Percentiles rank a stretch among this genome's conserved stretches.
These are phyloP conservation scores for Lacanobia oleracea DNA, from an alignment of 2,888 invertebrate species.

Conservation along the genomic window DNA sequence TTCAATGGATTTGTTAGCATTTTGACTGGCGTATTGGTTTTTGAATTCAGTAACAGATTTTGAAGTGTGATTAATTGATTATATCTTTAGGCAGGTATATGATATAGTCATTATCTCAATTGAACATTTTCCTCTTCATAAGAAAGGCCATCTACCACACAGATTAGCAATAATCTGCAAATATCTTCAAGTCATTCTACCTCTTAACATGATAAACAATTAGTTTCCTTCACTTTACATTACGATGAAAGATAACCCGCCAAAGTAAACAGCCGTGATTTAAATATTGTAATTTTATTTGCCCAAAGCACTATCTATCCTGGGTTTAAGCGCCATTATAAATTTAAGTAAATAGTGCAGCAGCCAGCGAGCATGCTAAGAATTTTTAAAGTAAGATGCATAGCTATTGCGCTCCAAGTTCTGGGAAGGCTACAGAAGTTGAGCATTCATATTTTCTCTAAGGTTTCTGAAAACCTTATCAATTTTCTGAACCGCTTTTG, in stretches of 20 bases:
- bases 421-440: neutral
- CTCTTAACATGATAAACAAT: too few species aligned
- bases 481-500: too few species aligned
- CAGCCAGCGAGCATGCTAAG: conserved; percentile 35
- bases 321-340: conserved; percentile 51
- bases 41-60: conserved; percentile 8
- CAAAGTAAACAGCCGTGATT: conserved; percentile 25
- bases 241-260: neutral
- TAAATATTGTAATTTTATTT: conserved; percentile 59
- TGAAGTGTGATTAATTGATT: neutral
- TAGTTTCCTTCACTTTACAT: neutral
- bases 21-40: conserved; percentile 21
- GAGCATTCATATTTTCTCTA: conserved; percentile 1
- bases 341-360: conserved; percentile 51
- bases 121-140: neutral
- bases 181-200: too few species aligned
- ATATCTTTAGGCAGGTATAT: too few species aligned
- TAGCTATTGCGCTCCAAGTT: conserved; percentile 24
- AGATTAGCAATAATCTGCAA: too few species aligned
- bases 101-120: too few species aligned
- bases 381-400: conserved; percentile 55
- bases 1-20: conserved; percentile 29
- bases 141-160: neutral
- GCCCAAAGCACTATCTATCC: conserved; percentile 43
- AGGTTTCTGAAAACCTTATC: neutral